phyloP scores from a whole-genome alignment of 2,113 vertebrate species.

The Rutilus rutilus region DNA sequence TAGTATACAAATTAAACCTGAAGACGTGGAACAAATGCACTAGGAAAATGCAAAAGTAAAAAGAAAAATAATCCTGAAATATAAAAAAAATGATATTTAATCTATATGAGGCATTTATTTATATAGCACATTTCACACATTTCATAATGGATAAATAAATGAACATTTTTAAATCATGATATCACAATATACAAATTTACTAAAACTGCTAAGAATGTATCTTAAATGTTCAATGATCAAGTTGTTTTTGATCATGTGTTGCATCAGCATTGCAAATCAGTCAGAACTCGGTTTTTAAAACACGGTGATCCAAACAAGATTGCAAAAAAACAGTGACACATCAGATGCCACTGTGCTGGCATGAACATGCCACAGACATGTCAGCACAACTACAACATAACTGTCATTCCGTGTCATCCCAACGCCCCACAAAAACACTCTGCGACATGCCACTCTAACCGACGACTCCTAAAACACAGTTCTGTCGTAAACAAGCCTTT shows the following conservation, averaged over 20 bases:
- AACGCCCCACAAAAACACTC: conserved; percentile 32
- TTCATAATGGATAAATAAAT: too few relatives aligned
- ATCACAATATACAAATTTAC: neutral
- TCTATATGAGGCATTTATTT: neutral
- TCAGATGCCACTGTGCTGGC: conserved; percentile 26
- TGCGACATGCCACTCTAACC: conserved; percentile 21
- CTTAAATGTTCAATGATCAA: too few relatives aligned
- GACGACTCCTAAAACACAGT: neutral
- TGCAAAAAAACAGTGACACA: conserved; percentile 44
- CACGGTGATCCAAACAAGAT: conserved; percentile 29
- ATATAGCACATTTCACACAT: neutral
- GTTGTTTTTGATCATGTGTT: conserved; percentile 18
- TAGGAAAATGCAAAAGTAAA: neutral
- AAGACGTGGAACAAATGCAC: neutral
- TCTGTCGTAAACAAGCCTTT: neutral
- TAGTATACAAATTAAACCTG: too few relatives aligned
- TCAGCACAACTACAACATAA: conserved; percentile 47
- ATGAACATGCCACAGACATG: conserved; percentile 46
- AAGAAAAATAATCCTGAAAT: too few relatives aligned
- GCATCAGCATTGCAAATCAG: conserved; percentile 13
- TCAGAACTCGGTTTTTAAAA: conserved; percentile 54
- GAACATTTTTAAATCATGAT: neutral
- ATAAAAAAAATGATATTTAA: neutral
- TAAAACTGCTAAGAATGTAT: neutral
- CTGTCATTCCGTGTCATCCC: conserved; percentile 35